Evolutionary conservation across 2,888 invertebrate genomes (phyloP).

Genomic region (Plebejus argus): DNA sequence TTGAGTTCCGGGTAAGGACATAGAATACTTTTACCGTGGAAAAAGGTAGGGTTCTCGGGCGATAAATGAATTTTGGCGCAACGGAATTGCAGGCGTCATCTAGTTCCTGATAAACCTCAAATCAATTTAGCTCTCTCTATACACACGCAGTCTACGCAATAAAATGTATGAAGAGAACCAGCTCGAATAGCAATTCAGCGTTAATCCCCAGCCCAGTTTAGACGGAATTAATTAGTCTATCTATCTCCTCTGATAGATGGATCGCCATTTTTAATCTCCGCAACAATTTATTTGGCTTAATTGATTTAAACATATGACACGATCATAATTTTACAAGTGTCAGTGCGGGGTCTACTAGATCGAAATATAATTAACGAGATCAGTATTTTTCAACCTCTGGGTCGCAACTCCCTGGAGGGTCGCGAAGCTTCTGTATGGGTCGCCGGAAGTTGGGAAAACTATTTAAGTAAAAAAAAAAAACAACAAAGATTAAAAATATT

Average conservation of each 20-base stretch:
- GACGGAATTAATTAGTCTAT: slow-evolving; percentile 25
- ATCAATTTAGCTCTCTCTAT: slow-evolving; percentile 10
- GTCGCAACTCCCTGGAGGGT: too few species aligned
- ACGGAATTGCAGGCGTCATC: neutral
- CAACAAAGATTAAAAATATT: too few species aligned
- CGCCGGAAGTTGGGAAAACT: too few species aligned
- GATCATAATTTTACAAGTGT: neutral
- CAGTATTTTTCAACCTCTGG: too few species aligned
- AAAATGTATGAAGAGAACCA: slow-evolving; percentile 26
- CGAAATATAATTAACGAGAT: neutral
- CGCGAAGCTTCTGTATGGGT: too few species aligned
- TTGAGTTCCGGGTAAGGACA: too few species aligned
- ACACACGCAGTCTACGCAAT: neutral
- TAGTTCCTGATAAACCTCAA: neutral
- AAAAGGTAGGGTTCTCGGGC: neutral
- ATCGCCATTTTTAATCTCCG: slow-evolving; percentile 11
- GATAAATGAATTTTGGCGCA: too few species aligned
- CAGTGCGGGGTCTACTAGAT: neutral
- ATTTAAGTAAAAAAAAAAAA: too few species aligned
- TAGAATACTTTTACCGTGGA: neutral
- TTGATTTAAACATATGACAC: neutral
- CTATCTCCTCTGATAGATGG: slow-evolving; percentile 1
- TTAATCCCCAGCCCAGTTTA: slow-evolving; percentile 20
- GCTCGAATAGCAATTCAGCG: slow-evolving; percentile 25
- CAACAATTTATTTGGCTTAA: neutral